A percentile compares a stretch with the other conserved stretches of the same genome.
Conservation (phyloP, 2,113 vertebrate genomes). For the Stegastes partitus region DNA sequence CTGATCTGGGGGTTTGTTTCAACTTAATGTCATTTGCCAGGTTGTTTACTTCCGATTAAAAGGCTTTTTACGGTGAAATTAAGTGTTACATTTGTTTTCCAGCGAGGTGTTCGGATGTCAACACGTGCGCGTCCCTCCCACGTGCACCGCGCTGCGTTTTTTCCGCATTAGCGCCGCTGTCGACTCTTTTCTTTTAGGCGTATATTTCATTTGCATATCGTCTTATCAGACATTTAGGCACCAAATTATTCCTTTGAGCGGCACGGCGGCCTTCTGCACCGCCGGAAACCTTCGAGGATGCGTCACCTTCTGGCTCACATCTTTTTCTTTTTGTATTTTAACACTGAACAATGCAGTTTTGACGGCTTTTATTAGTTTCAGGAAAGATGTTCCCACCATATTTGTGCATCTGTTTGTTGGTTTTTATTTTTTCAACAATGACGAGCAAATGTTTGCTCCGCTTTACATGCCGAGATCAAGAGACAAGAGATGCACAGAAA, state of each 20-base stretch:
- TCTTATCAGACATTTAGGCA: constrained; percentile 43
- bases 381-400: constrained; percentile 71
- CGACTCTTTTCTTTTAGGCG: constrained; percentile 28
- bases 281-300: constrained; percentile 37
- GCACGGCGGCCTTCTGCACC: constrained; percentile 21
- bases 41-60: constrained; percentile 75
- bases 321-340: neutral
- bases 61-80: constrained; percentile 67
- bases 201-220: constrained; percentile 10
- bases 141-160: neutral
- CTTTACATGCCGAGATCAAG: constrained; percentile 54
- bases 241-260: constrained; percentile 49
- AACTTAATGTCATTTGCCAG: constrained; percentile 75
- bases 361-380: constrained; percentile 59
- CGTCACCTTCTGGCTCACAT: constrained; percentile 46
- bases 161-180: constrained; percentile 25
- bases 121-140: constrained; percentile 1
- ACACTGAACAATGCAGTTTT: constrained; percentile 53
- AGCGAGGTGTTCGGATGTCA: constrained; percentile 38
- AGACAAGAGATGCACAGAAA: constrained; percentile 44
- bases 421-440: constrained; percentile 25
- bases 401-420: constrained; percentile 66
- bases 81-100: constrained; percentile 41
- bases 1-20: constrained; percentile 75
- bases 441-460: constrained; percentile 48